These are phyloP conservation scores for Coracias cyanogaster DNA, from an alignment of 2,797 vertebrate species.

Conservation along the genomic window DNA sequence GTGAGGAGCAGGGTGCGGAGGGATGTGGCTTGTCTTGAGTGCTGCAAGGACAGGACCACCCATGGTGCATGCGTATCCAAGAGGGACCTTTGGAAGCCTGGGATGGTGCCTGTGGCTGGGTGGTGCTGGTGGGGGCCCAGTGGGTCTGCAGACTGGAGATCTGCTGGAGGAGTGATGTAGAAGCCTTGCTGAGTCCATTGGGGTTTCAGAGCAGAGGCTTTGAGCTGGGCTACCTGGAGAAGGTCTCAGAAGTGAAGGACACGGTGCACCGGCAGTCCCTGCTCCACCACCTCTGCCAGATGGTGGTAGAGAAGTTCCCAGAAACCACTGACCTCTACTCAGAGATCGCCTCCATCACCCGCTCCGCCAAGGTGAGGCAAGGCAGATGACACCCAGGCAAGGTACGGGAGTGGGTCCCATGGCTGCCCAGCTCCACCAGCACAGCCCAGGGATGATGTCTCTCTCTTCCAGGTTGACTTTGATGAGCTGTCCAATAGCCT, in stretches of 20 bases:
- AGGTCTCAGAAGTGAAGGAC: slow-evolving; percentile 97
- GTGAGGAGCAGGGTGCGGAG: slow-evolving; percentile 73
- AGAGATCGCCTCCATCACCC: slow-evolving; percentile 91
- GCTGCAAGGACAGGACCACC: background rate
- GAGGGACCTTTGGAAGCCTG: background rate
- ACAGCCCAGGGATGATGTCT: background rate
- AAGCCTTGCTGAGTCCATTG: background rate
- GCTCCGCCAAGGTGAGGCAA: slow-evolving; percentile 88
- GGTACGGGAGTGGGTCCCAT: background rate
- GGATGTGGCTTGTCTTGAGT: background rate
- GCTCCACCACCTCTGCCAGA: slow-evolving; percentile 91
- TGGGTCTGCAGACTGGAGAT: background rate
- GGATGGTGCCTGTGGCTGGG: background rate
- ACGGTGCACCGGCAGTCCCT: slow-evolving; percentile 93
- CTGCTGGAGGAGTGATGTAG: background rate
- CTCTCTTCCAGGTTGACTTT: slow-evolving; percentile 88
- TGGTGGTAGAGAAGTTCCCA: slow-evolving; percentile 88
- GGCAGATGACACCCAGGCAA: background rate
- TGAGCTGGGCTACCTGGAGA: slow-evolving; percentile 94
- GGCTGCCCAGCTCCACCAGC: background rate
- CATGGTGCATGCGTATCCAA: background rate
- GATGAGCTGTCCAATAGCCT: slow-evolving; percentile 91
- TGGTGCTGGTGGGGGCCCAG: background rate
- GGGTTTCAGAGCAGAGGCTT: slow-evolving; percentile 90
- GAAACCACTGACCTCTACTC: slow-evolving; percentile 93